phyloP scores from a whole-genome alignment of 2,113 vertebrate species.

The Varanus salvator region DNA sequence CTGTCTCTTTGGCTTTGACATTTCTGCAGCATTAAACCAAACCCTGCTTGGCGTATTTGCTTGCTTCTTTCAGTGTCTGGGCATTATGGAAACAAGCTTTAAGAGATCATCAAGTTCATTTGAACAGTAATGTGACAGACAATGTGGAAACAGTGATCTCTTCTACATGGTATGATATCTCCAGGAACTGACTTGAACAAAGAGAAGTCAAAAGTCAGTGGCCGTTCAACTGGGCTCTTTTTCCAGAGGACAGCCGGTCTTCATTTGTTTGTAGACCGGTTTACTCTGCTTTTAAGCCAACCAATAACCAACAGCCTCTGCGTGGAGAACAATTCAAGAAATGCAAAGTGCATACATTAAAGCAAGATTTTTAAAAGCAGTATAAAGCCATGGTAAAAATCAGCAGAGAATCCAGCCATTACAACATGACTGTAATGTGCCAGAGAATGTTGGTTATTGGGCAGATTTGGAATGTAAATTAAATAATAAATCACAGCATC shows the following conservation, averaged over 20 bases:
- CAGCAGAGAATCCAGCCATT: too few relatives aligned
- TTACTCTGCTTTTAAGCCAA: too few relatives aligned
- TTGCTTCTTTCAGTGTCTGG: slow-evolving; percentile 15
- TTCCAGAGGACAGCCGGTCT: background rate
- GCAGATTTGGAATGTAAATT: too few relatives aligned
- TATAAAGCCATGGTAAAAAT: too few relatives aligned
- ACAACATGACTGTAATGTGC: too few relatives aligned
- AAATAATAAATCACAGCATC: too few relatives aligned
- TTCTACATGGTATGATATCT: background rate
- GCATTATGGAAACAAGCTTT: slow-evolving; percentile 40
- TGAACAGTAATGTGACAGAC: slow-evolving; percentile 25
- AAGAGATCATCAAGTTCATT: slow-evolving; percentile 21
- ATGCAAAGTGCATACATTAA: too few relatives aligned
- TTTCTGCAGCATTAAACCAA: slow-evolving; percentile 36
- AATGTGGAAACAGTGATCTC: slow-evolving; percentile 34
- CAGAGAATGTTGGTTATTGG: too few relatives aligned
- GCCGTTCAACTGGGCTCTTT: background rate
- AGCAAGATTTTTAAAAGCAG: too few relatives aligned
- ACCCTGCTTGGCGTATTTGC: background rate
- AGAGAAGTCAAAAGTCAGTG: background rate
- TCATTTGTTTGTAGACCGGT: background rate
- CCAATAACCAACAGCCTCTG: too few relatives aligned
- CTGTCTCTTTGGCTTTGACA: slow-evolving; percentile 28
- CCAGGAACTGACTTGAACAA: slow-evolving; percentile 16
- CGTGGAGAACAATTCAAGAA: too few relatives aligned